Base-by-base conservation (phyloP, 2,888 invertebrate species). In the Morpho achilles region DNA sequence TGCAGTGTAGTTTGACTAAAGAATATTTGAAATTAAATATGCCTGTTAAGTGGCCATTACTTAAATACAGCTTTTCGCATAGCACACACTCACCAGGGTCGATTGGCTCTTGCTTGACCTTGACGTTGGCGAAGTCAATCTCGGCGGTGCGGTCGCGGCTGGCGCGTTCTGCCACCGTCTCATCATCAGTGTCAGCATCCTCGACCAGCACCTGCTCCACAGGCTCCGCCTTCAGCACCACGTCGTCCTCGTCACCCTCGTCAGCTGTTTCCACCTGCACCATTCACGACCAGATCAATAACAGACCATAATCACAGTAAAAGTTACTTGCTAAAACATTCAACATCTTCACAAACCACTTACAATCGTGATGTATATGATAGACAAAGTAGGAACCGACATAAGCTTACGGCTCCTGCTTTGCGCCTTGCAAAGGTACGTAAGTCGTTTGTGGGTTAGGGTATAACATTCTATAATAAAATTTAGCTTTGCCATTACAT, bases 71-170 rank as follows among this genome's bases (percentile, higher is more conserved):
- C 4, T 32, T 3, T 32, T 32, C 7, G n/a, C 5, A 43, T 43
- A 9, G 43, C 43, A 9, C 2, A 43, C 3, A 43, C 79, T 70
- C 59, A 88, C 94, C 93, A 16, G 92, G 92, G 67, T 94, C 94
- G 10, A 93, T 71, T 0, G 94, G 95, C 75, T 96, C 96, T 74
- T 93, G 92, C 72, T 95, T 95, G 67, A 95, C 92, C 80, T 92
- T 93, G 23, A 95, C 79, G 52, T 77, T 81, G 10, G 78, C 72
- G 68, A 90, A 83, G 74, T 89, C 84, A 3, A 78, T 60, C 41
- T 68, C 70, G 0, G 77, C 80, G 7, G 65, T 72, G 0, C 73
- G 63, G 74, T 91, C 88, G 2, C 88, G 62, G 50, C 71, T 71
- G 4, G 68, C 71, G 41, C 89, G 73, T 51, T 70, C 69, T 41